A percentile compares a stretch with the other conserved stretches of the same genome.
Evolutionary conservation across 2,888 invertebrate genomes (phyloP).

Genomic region (Temnothorax unifasciatus): DNA sequence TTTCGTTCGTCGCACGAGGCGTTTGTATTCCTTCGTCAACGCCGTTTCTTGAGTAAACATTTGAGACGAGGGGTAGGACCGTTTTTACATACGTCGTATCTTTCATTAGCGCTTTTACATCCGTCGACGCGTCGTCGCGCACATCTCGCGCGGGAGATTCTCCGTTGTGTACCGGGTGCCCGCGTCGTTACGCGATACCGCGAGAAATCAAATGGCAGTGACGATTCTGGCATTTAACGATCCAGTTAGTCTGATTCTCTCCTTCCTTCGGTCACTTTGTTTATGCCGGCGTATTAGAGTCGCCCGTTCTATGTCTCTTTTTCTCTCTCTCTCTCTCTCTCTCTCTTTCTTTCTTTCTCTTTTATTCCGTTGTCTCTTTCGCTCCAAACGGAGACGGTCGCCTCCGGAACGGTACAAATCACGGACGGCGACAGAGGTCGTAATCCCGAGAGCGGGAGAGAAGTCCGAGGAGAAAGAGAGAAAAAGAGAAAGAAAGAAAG

Average conservation of each 20-base stretch:
- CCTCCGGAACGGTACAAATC: constrained; percentile 58
- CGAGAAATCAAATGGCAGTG: not conserved
- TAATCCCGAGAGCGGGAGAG: constrained; percentile 38
- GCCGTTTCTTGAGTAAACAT: constrained; percentile 48
- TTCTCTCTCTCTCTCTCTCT: not conserved
- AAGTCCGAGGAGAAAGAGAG: not conserved
- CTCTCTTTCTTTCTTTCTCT: not conserved
- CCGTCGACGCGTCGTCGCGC: constrained; percentile 39
- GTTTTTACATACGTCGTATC: constrained; percentile 49
- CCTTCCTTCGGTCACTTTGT: constrained; percentile 41
- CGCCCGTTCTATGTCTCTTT: constrained; percentile 10
- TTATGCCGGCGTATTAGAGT: constrained; percentile 38
- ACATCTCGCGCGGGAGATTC: constrained; percentile 44
- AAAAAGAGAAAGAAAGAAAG: not conserved
- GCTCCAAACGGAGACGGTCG: constrained; percentile 35
- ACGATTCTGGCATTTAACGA: constrained; percentile 41
- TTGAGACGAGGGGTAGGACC: constrained; percentile 30
- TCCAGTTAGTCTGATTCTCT: constrained; percentile 42
- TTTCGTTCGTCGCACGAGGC: constrained; percentile 14
- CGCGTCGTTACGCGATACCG: not conserved
- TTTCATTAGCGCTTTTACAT: constrained; percentile 55
- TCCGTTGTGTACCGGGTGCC: constrained; percentile 38
- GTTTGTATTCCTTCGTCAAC: constrained; percentile 48
- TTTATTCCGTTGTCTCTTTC: not conserved
- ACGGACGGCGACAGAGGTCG: constrained; percentile 52